Percentiles rank a stretch among this genome's conserved stretches.
phyloP scores from a whole-genome alignment of 2,888 invertebrate species.

The Ashinkailepas kermadecensis region DNA sequence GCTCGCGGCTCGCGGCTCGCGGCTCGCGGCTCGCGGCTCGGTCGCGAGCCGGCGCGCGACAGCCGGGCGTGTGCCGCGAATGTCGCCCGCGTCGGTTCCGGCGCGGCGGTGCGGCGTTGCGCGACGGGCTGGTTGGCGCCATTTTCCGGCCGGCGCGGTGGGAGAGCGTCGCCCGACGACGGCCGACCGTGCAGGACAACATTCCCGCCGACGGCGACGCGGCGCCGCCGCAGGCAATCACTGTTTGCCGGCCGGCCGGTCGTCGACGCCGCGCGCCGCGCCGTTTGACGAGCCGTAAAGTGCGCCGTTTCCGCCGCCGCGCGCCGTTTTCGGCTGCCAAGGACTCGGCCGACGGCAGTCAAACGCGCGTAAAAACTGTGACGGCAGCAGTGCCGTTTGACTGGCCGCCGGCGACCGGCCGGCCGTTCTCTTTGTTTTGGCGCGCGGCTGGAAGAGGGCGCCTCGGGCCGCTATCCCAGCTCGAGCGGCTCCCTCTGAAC shows the following conservation, averaged over 20 bases:
- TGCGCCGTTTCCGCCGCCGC: neutral
- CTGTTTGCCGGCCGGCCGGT: neutral
- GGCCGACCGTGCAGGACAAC: neutral
- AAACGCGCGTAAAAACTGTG: slow-evolving; percentile 10
- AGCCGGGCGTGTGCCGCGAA: neutral
- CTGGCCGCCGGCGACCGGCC: neutral
- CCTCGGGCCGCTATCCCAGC: no score
- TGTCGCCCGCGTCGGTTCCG: neutral
- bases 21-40: neutral
- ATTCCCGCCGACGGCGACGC: neutral
- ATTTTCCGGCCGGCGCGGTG: neutral
- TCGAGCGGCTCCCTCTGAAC: no score
- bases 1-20: no score
- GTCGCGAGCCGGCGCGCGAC: neutral
- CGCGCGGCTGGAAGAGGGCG: neutral
- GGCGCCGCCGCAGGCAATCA: neutral
- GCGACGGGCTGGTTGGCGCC: neutral
- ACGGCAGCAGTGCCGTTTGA: neutral
- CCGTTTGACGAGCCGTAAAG: neutral
- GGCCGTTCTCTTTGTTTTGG: neutral
- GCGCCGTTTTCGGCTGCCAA: neutral
- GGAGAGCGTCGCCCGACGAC: neutral
- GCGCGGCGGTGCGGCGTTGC: neutral
- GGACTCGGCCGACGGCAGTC: neutral
- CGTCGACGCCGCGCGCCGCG: neutral